Percentiles rank a stretch among this genome's conserved stretches.
Evolutionary conservation across 2,113 vertebrate species (phyloP).

Genomic region (Oxyura jamaicensis): DNA sequence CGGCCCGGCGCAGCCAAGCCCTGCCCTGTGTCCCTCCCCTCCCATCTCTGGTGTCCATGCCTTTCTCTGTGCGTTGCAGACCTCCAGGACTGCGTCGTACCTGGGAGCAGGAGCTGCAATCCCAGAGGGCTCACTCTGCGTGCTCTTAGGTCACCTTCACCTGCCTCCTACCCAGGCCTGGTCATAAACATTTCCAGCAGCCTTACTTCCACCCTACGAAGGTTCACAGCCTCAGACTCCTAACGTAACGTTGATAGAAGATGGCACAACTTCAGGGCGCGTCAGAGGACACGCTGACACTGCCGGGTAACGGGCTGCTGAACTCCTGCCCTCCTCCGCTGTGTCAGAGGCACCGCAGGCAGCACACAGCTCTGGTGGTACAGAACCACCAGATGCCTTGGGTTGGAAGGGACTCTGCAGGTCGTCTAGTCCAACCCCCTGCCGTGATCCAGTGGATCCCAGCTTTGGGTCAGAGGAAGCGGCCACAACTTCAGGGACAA

Average conservation of each 20-base stretch:
- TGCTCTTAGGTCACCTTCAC: no score
- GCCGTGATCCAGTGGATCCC: no score
- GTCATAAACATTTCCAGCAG: neutral
- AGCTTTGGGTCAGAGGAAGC: no score
- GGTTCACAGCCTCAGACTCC: neutral
- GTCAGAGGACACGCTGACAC: neutral
- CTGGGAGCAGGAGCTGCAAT: neutral
- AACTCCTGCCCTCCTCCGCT: neutral
- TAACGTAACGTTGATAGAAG: neutral
- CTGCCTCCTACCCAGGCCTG: neutral
- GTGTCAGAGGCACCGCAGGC: rapidly evolving
- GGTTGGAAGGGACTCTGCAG: no score
- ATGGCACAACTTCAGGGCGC: neutral
- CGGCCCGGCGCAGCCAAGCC: rapidly evolving
- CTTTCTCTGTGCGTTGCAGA: neutral
- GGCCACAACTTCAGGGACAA: neutral
- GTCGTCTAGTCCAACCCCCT: no score
- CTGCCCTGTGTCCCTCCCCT: rapidly evolving
- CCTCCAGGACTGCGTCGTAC: neutral
- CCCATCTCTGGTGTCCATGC: rapidly evolving
- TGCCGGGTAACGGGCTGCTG: no score
- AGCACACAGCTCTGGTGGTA: neutral
- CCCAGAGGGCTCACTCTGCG: neutral
- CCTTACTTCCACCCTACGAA: neutral
- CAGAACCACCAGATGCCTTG: no score